A percentile compares a stretch with the other conserved stretches of the same genome.
Evolutionary conservation across 2,888 invertebrate genomes (phyloP).

Genomic region (Callinectes sapidus): DNA sequence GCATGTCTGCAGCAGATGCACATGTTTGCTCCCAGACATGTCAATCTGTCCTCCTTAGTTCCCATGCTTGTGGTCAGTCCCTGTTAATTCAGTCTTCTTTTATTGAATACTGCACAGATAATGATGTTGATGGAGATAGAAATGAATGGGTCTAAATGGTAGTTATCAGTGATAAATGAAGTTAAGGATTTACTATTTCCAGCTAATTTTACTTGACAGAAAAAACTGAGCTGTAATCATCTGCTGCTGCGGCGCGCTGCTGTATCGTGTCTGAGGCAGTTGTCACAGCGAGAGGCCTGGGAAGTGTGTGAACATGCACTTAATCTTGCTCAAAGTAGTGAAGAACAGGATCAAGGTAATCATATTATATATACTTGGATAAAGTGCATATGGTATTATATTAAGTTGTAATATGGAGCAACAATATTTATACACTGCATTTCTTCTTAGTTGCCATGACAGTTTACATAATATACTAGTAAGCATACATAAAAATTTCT

Average conservation of each 20-base stretch:
- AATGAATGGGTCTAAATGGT: not conserved
- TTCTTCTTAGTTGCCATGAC: not conserved
- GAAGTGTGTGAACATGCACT: conserved; percentile 96
- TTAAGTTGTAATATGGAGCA: not conserved
- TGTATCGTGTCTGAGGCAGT: conserved; percentile 93
- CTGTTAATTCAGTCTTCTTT: not conserved
- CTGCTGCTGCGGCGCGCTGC: conserved; percentile 93
- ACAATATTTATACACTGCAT: not conserved
- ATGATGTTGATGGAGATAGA: not conserved
- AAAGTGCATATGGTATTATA: not conserved
- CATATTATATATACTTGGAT: not conserved
- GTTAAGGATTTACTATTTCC: not conserved
- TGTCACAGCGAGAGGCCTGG: conserved; percentile 96
- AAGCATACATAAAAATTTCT: not conserved
- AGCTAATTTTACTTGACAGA: conserved; percentile 73
- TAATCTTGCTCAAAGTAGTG: conserved; percentile 78
- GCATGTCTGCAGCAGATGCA: conserved; percentile 98
- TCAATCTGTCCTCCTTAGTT: conserved; percentile 93
- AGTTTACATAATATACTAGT: not conserved
- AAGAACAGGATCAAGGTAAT: conserved; percentile 57
- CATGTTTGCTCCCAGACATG: conserved; percentile 96
- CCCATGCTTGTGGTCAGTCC: conserved; percentile 90
- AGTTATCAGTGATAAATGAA: not conserved
- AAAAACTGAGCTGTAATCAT: conserved; percentile 91
- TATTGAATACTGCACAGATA: not conserved